A percentile compares a stretch with the other conserved stretches of the same genome.
Conservation (phyloP, 2,888 invertebrate species). For the Rhingia campestris region DNA sequence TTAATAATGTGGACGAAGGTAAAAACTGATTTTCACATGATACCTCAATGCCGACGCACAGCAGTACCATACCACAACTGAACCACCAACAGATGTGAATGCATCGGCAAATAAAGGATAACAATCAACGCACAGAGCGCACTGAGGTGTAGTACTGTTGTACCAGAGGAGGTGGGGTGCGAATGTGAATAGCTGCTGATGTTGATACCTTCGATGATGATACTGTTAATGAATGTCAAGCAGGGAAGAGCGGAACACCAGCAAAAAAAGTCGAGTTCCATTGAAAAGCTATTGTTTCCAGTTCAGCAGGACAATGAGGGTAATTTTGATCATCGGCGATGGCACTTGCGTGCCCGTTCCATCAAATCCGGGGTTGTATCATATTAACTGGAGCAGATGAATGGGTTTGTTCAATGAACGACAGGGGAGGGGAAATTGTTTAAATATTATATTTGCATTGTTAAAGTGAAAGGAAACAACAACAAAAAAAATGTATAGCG, state of each 20-base stretch:
- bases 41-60: constrained; percentile 34
- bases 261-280: constrained; percentile 19
- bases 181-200: constrained; percentile 7
- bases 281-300: constrained; percentile 71
- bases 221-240: constrained; percentile 72
- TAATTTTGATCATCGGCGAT: constrained; percentile 57
- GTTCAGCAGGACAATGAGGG: constrained; percentile 64
- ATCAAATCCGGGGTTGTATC: constrained; percentile 34
- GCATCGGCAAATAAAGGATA: constrained; percentile 57
- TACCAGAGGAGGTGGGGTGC: not conserved
- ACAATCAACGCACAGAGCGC: constrained; percentile 55
- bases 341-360: not conserved
- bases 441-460: constrained; percentile 31
- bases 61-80: constrained; percentile 5
- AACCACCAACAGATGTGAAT: constrained; percentile 56
- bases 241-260: constrained; percentile 13
- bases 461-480: not conserved
- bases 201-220: constrained; percentile 54
- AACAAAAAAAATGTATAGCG: not conserved
- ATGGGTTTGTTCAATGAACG: constrained; percentile 31
- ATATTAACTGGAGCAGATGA: constrained; percentile 61
- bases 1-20: constrained; percentile 68
- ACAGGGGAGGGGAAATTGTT: constrained; percentile 23
- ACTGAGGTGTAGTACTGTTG: constrained; percentile 7
- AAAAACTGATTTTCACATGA: constrained; percentile 63